Conservation (phyloP, 2,113 vertebrate species). For the Cryptomyrus ogoouensis region DNA sequence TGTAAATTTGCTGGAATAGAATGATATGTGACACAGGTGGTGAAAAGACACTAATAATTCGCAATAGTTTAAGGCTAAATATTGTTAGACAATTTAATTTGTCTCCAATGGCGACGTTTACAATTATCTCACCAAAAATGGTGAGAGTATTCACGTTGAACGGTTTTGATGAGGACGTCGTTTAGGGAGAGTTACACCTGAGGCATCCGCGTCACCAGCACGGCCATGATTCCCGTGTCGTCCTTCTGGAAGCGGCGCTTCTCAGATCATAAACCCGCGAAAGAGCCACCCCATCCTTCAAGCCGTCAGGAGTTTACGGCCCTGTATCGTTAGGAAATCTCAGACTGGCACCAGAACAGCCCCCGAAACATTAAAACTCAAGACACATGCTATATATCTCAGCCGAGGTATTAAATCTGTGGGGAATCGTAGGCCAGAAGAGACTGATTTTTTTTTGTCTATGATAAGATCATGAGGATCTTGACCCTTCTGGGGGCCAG, state of each 20-base stretch:
- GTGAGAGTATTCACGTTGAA: neutral
- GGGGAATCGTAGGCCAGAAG: neutral
- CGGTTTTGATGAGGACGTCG: neutral
- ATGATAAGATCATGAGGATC: neutral
- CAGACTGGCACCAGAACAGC: neutral
- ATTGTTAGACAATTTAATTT: neutral
- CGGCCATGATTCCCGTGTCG: neutral
- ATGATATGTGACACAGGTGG: neutral
- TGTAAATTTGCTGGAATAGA: neutral
- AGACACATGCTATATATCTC: slow-evolving; percentile 7
- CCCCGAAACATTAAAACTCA: slow-evolving; percentile 16
- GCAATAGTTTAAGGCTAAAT: neutral
- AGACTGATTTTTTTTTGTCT: neutral
- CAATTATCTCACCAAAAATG: neutral
- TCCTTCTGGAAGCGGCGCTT: neutral
- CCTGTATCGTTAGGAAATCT: slow-evolving; percentile 1
- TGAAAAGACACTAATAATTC: neutral
- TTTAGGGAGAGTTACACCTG: neutral
- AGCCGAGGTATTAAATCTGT: neutral
- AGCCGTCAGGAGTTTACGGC: neutral
- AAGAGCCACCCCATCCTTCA: neutral
- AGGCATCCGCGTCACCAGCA: neutral
- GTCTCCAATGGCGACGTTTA: neutral
- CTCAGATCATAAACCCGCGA: neutral
- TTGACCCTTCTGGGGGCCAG: neutral